Base-by-base conservation (phyloP, 2,113 vertebrate genomes). In the Triplophysa siluroides region DNA sequence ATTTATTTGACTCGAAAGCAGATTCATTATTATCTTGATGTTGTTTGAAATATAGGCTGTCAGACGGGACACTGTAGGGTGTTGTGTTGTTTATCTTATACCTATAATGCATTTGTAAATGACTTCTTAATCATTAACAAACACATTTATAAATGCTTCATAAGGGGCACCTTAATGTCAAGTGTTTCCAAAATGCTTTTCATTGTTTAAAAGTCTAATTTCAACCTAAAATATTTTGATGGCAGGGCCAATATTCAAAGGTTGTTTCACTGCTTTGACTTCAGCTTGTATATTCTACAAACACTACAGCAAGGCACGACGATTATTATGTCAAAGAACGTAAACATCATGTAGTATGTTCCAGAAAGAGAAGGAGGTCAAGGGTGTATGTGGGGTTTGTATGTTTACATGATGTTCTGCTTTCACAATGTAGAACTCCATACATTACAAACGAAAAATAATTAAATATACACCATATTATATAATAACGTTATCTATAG, bases 291-390 rank as follows among this genome's bases (percentile, higher is more conserved):
- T 63, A 29, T 71, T 63, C 38, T 24, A 50, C 60, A 62, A 71
- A 79, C 78, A 69, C 43, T 61, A 62, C 13, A 8, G 26, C 29
- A 47, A 63, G 19, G 58, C 70, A 61, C 2, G 45, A 72, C 13
- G 19, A 64, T 58, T 72, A 60, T 41, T 50, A 50, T 62, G 68
- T 64, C 16, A 38, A 24, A 54, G 68, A 72, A 71, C 58, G 19
- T 63, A 79, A 79, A 72, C 58, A 63, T 63, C 21, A 79, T 21
- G 41, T 3, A 72, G 29, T 12, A 72, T 41, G 78, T 64, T 72
- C 68, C 70, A 60, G 70, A 54, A 41, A 72, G n/a, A 23, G 24
- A 16, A 64, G 68, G 14, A 21, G 60, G 78, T 79, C 78, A 79
- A 41, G 60, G 58, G 26, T 50, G 26, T 38, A 26, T 38, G 56